Evolutionary conservation across 2,797 vertebrate species (phyloP).

Genomic region (Threskiornis aethiopicus): DNA sequence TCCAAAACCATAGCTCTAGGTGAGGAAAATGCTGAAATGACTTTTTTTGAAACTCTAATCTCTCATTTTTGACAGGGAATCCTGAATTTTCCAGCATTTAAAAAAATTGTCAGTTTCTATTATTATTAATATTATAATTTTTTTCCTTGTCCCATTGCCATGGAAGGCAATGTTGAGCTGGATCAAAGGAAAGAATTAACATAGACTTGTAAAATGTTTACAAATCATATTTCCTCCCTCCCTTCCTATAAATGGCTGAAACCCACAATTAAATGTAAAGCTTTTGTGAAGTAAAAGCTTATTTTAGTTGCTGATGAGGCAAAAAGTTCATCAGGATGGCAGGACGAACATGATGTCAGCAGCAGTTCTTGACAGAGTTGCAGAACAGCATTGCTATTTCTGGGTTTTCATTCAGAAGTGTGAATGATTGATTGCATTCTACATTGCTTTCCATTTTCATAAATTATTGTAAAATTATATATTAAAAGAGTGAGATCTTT

Average conservation of each 20-base stretch:
- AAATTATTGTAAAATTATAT: conserved; percentile 52
- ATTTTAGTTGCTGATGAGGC: conserved; percentile 46
- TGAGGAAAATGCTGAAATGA: background rate
- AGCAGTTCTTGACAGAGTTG: conserved; percentile 48
- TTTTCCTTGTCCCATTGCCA: background rate
- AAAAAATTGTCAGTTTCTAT: background rate
- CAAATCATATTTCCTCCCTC: background rate
- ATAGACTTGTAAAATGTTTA: background rate
- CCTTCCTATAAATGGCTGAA: conserved; percentile 14
- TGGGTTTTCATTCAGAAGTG: conserved; percentile 48
- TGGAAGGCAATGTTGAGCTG: background rate
- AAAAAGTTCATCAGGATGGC: conserved; percentile 38
- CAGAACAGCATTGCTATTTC: conserved; percentile 57
- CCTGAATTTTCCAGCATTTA: background rate
- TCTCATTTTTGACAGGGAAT: background rate
- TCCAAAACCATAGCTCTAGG: background rate
- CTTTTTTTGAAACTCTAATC: accelerated
- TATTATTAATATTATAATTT: background rate
- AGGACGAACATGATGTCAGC: conserved; percentile 25
- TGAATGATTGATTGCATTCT: conserved; percentile 56
- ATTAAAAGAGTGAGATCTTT: conserved; percentile 19
- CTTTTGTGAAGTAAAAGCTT: conserved; percentile 20
- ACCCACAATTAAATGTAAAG: conserved; percentile 25
- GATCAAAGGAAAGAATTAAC: background rate
- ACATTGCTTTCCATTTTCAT: conserved; percentile 39